A percentile compares a stretch with the other conserved stretches of the same genome.
Evolutionary conservation across 2,888 invertebrate species (phyloP).

Genomic region (Chrysodeixis includens): DNA sequence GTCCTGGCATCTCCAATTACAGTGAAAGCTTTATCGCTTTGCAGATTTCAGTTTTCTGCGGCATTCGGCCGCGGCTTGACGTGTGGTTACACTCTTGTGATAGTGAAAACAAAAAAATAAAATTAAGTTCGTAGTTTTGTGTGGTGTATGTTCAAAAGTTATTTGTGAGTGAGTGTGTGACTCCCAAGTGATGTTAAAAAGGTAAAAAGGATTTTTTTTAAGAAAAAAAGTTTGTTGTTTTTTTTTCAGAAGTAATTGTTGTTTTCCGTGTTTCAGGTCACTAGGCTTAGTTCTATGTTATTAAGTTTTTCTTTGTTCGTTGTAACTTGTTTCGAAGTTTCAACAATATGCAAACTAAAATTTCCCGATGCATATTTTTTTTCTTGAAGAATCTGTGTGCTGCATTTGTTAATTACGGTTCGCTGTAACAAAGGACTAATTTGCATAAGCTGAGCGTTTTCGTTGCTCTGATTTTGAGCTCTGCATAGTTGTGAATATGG

Average conservation of each 20-base stretch:
- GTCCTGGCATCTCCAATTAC: constrained; percentile 52
- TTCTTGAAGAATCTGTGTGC: constrained; percentile 3
- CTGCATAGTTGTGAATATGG: constrained; percentile 8
- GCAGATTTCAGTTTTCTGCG: constrained; percentile 76
- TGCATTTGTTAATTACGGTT: constrained; percentile 14
- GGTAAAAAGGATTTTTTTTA: constrained; percentile 40
- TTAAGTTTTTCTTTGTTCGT: constrained; percentile 20
- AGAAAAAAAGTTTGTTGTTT: constrained; percentile 13
- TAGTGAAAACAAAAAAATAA: constrained; percentile 37
- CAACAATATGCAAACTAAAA: background rate
- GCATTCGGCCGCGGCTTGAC: constrained; percentile 63
- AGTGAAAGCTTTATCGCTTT: constrained; percentile 63
- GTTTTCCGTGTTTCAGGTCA: constrained; percentile 53
- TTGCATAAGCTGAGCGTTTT: constrained; percentile 19
- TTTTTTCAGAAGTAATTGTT: constrained; percentile 39
- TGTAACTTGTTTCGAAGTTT: background rate
- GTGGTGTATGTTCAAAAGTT: constrained; percentile 31
- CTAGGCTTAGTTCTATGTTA: constrained; percentile 21
- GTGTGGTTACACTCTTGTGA: constrained; percentile 31
- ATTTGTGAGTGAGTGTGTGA: constrained; percentile 24
- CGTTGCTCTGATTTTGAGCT: constrained; percentile 10
- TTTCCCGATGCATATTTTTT: background rate
- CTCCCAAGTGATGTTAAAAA: constrained; percentile 41
- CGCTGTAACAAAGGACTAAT: constrained; percentile 43
- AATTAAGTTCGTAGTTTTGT: constrained; percentile 42